These are phyloP conservation scores for Paralichthys olivaceus DNA, from an alignment of 2,113 vertebrate genomes.

Conservation along the genomic window DNA sequence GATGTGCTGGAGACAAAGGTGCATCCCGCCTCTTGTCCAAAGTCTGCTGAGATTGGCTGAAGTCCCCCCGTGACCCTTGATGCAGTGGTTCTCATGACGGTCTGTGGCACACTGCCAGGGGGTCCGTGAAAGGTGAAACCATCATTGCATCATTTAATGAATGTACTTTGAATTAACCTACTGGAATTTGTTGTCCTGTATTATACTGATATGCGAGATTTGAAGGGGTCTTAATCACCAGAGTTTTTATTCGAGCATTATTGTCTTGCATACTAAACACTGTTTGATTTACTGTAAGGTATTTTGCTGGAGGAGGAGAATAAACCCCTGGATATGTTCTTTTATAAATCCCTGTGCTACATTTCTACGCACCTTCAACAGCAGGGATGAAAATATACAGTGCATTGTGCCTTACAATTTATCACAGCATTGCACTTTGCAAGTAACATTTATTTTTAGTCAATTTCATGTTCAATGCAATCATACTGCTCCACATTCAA, in stretches of 20 bases:
- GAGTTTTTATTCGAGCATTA: not conserved
- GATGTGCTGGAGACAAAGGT: too few species aligned
- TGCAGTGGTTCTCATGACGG: too few species aligned
- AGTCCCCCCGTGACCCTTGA: too few species aligned
- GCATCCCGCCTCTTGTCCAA: too few species aligned
- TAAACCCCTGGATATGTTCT: not conserved
- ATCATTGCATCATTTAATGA: too few species aligned
- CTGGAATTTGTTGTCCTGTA: too few species aligned
- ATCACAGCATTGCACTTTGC: conserved; percentile 2
- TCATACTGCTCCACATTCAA: conserved; percentile 15
- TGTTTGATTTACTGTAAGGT: not conserved
- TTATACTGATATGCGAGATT: too few species aligned
- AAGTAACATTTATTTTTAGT: not conserved
- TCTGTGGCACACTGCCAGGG: too few species aligned
- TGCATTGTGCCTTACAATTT: not conserved
- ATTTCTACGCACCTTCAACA: not conserved
- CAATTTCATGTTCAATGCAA: conserved; percentile 14
- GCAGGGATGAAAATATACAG: not conserved
- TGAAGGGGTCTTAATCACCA: too few species aligned
- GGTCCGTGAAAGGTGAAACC: too few species aligned
- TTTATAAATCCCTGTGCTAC: not conserved
- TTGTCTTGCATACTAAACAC: not conserved
- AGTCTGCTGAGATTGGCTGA: too few species aligned
- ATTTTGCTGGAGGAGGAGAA: not conserved
- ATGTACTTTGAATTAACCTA: too few species aligned